Conservation (phyloP, 64 coral and sea anemone species). For the Astreopora myriophthalma region DNA sequence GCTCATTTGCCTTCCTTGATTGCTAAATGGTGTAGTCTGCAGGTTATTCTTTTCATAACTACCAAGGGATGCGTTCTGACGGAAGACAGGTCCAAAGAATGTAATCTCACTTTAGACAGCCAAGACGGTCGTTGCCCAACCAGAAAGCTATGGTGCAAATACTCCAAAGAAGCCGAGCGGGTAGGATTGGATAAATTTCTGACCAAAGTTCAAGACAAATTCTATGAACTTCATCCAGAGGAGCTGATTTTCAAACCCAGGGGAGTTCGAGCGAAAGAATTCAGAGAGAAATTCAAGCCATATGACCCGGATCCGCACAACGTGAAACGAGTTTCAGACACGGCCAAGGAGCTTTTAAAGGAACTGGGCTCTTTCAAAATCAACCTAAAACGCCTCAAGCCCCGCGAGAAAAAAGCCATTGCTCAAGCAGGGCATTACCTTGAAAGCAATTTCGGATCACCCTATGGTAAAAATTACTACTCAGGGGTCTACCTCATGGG, state of each 20-base stretch:
- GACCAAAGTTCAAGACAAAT: slow-evolving; percentile 49
- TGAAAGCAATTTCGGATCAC: slow-evolving; percentile 55
- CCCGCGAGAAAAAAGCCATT: slow-evolving; percentile 83
- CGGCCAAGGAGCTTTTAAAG: slow-evolving; percentile 38
- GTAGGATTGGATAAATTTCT: slow-evolving; percentile 68
- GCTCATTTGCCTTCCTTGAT: no score
- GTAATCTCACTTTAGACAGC: background rate
- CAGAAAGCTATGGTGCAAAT: background rate
- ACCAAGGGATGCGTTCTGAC: background rate
- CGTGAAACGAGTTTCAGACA: slow-evolving; percentile 74
- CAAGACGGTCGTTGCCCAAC: background rate
- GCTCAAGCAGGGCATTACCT: slow-evolving; percentile 77
- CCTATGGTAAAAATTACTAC: slow-evolving; percentile 79
- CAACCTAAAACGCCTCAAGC: slow-evolving; percentile 54
- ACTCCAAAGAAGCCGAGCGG: slow-evolving; percentile 46
- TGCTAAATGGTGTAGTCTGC: no score
- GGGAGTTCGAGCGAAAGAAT: background rate
- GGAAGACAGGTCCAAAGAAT: background rate
- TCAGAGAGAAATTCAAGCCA: slow-evolving; percentile 48
- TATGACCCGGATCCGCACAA: slow-evolving; percentile 69
- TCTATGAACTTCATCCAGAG: slow-evolving; percentile 43
- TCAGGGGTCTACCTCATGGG: slow-evolving; percentile 75
- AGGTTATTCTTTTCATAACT: no score
- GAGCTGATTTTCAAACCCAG: background rate
- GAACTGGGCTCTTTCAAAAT: slow-evolving; percentile 29